These are phyloP conservation scores for Hippolais icterina DNA, from an alignment of 2,113 vertebrate genomes.

Conservation along the genomic window DNA sequence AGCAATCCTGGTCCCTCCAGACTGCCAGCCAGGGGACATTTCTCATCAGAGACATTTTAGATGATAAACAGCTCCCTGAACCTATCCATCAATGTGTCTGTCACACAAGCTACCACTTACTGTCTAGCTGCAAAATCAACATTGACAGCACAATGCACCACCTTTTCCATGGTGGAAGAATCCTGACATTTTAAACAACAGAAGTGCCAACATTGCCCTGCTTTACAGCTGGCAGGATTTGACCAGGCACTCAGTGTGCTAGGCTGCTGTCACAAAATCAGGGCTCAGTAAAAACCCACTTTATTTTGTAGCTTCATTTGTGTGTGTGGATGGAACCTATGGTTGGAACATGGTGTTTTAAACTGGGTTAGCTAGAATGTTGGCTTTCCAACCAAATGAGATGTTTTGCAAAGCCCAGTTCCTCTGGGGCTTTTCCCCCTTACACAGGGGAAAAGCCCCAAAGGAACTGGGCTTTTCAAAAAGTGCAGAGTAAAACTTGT, in stretches of 20 bases:
- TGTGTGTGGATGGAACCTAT: too few species aligned
- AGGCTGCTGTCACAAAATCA: not conserved
- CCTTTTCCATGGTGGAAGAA: not conserved
- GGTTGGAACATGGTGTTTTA: not conserved
- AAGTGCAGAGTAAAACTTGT: not conserved
- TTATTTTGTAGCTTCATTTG: not conserved
- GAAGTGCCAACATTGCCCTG: not conserved
- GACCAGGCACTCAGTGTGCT: not conserved
- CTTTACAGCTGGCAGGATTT: not conserved
- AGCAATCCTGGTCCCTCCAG: not conserved
- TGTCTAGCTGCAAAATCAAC: not conserved
- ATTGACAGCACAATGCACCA: not conserved
- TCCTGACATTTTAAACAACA: not conserved
- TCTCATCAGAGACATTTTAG: not conserved
- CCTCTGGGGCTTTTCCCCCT: not conserved
- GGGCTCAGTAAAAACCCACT: not conserved
- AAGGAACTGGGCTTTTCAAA: not conserved
- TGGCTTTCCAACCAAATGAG: not conserved
- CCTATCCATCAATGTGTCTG: not conserved
- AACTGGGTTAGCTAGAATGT: not conserved
- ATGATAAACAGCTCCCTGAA: not conserved
- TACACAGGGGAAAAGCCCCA: not conserved
- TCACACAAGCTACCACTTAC: not conserved
- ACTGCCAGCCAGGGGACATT: not conserved
- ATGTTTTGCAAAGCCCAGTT: not conserved